phyloP scores from a whole-genome alignment of 2,888 invertebrate genomes.

The Aleiodes leptofemur region DNA sequence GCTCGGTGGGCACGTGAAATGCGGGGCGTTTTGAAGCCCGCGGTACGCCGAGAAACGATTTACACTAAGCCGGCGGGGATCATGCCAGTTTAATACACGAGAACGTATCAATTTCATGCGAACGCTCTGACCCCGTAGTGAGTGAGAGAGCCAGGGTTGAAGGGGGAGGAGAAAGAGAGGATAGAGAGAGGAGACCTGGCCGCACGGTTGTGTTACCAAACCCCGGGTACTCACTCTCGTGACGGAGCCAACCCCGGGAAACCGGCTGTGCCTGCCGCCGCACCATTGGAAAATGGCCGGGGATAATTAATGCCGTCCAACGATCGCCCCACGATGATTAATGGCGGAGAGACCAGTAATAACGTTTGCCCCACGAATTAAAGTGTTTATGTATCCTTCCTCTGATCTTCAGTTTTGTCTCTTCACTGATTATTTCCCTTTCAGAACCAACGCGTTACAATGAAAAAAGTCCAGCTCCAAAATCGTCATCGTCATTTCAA shows the following conservation, averaged over 20 bases:
- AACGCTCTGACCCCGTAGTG: conserved; percentile 62
- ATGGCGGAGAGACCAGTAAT: conserved; percentile 67
- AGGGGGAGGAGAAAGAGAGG: too few relatives aligned
- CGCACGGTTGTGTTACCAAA: conserved; percentile 39
- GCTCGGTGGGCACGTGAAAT: conserved; percentile 22
- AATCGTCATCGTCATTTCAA: not conserved
- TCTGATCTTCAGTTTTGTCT: conserved; percentile 8
- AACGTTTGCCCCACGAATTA: conserved; percentile 68
- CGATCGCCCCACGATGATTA: conserved; percentile 69
- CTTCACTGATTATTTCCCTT: conserved; percentile 12
- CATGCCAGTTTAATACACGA: conserved; percentile 65
- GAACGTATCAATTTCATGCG: conserved; percentile 71
- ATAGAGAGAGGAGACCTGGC: conserved; percentile 9
- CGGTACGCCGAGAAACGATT: conserved; percentile 57
- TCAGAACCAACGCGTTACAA: not conserved
- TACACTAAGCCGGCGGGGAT: conserved; percentile 63
- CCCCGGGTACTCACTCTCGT: conserved; percentile 27
- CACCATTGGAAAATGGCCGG: conserved; percentile 68
- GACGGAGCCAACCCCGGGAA: conserved; percentile 54
- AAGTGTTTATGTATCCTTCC: conserved; percentile 62
- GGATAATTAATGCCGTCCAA: conserved; percentile 72
- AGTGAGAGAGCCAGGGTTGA: conserved; percentile 45
- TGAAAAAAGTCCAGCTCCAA: not conserved
- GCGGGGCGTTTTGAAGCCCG: conserved; percentile 33
- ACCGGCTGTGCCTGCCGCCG: conserved; percentile 56